Base-by-base conservation (phyloP, 1,140 invertebrate species). In the Archivesica marissinica region DNA sequence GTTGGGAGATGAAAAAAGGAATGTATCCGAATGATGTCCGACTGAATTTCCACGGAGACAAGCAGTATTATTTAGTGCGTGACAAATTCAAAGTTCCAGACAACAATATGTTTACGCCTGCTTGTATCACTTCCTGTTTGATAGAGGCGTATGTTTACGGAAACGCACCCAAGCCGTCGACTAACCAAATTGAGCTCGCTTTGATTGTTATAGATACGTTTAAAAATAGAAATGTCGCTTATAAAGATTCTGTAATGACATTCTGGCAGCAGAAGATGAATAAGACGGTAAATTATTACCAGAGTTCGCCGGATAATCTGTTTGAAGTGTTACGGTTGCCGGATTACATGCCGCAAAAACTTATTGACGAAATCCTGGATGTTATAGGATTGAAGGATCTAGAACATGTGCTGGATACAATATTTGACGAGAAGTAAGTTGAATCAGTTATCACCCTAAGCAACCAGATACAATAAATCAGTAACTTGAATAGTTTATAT, bases 251-350 rank as follows among this genome's bases (percentile, higher is more conserved):
- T 20, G 72, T 89, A 6, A 87, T 89, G 88, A 89, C 88, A 20
- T 93, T 93, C 82, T 93, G 92, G 92, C 88, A 87, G 0, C 92
- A 92, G 82, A 44, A 66, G 13, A 91, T 84, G 70, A 93, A 93
- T 66, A 47, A 78, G 11, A 88, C 91, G 1, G 64, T 74, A 1
- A 47, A 74, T 0, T 56, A 64, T 33, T 93, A 88, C 85, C 61
- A 89, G 44, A 89, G 89, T 75, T 81, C 87, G 35, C 92, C 92
- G 38, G 44, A 56, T 20, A 93, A 93, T 83, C 76, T 93, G 25
- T 54, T 90, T 25, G 47, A 85, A 56, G 54, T 91, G 6, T 88
- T 92, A 17, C 44, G 85, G 11, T 41, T 91, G 13, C 76, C 87
- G 1, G 79, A 91, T 52, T 72, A 82, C 7, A 23, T 90, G 39